Conservation (phyloP, 2,888 invertebrate species). For the Rhamphomyia laevipes region DNA sequence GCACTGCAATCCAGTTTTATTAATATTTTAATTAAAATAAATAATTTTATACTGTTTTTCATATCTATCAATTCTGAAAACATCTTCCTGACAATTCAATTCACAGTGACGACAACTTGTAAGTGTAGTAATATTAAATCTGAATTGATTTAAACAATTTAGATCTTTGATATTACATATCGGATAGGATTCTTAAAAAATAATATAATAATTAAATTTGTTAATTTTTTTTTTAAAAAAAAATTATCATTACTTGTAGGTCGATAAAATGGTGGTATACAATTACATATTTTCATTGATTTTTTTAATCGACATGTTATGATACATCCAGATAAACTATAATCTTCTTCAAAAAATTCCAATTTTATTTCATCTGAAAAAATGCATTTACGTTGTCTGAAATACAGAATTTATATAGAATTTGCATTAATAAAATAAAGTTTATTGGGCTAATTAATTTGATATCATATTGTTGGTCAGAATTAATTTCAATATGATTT, state of each 20-base stretch:
- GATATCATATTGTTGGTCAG: too few species aligned
- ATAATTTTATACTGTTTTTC: constrained; percentile 51
- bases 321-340: constrained; percentile 64
- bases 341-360: constrained; percentile 42
- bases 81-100: constrained; percentile 60
- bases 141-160: constrained; percentile 45
- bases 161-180: constrained; percentile 49
- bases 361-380: constrained; percentile 52
- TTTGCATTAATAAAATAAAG: too few species aligned
- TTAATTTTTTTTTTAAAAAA: too few species aligned
- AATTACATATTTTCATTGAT: constrained; percentile 50
- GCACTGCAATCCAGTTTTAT: too few species aligned
- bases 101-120: constrained; percentile 52
- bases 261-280: constrained; percentile 58
- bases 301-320: constrained; percentile 59
- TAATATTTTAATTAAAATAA: constrained; percentile 2
- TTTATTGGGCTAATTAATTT: too few species aligned
- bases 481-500: too few species aligned
- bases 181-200: constrained; percentile 18
- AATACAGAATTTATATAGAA: too few species aligned
- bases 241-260: too few species aligned
- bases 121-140: constrained; percentile 44
- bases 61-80: constrained; percentile 63
- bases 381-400: constrained; percentile 56
- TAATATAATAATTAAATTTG: too few species aligned